phyloP scores from a whole-genome alignment of 2,888 invertebrate species.

The Amblyteles armatorius region DNA sequence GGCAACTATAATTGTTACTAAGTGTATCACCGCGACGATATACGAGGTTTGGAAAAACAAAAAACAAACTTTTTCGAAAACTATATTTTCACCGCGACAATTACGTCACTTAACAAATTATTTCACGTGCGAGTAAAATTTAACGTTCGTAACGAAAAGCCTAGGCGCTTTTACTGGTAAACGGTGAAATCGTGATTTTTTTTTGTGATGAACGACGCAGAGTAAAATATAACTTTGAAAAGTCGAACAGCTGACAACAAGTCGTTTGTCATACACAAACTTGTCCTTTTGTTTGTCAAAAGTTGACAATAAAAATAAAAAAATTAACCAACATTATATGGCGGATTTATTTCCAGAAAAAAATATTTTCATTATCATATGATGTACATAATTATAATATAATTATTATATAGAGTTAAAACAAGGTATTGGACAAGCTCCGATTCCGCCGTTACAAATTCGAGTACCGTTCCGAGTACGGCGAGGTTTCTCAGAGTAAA shows the following conservation, averaged over 20 bases:
- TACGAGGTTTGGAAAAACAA: not conserved
- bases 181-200: no score
- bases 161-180: no score
- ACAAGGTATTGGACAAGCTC: not conserved
- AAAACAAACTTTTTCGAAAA: conserved; percentile 15
- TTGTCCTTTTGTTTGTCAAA: not conserved
- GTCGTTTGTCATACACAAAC: not conserved
- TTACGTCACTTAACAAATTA: not conserved
- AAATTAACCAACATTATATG: no score
- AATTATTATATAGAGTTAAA: not conserved
- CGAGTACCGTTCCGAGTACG: conserved; percentile 1
- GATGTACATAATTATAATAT: no score
- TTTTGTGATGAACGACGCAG: no score
- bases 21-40: conserved; percentile 47
- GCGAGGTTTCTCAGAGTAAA: conserved; percentile 23
- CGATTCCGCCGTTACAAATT: not conserved
- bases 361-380: no score
- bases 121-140: not conserved
- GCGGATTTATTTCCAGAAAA: no score
- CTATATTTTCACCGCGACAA: not conserved
- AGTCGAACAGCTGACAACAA: not conserved
- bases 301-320: not conserved
- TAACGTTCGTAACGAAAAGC: not conserved
- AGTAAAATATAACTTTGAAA: no score
- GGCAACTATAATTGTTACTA: conserved; percentile 65